Percentiles rank a stretch among this genome's conserved stretches.
Evolutionary conservation across 2,797 vertebrate species (phyloP).

Genomic region (Falco peregrinus): DNA sequence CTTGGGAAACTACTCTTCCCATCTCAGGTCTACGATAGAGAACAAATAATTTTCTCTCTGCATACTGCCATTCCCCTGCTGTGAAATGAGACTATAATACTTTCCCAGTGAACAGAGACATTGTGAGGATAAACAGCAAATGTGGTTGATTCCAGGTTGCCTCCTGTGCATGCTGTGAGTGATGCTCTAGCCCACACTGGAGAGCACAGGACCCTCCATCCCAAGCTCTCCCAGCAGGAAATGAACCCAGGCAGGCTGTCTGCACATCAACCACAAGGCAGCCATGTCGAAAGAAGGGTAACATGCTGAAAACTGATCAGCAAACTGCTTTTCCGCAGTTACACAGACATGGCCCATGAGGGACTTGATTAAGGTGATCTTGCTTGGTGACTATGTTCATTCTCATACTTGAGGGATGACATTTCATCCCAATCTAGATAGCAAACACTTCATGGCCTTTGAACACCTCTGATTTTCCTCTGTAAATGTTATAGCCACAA

Average conservation of each 20-base stretch:
- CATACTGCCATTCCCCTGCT: neutral
- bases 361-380: neutral
- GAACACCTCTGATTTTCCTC: neutral
- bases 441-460: neutral
- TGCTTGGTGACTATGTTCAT: neutral
- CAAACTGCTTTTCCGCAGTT: neutral
- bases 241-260: neutral
- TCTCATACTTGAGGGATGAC: neutral
- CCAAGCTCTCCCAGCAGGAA: neutral
- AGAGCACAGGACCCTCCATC: neutral
- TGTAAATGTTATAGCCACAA: neutral
- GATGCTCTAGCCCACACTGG: neutral
- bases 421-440: neutral
- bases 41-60: neutral
- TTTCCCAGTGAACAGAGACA: neutral
- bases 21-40: neutral
- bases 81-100: neutral
- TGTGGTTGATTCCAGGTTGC: neutral
- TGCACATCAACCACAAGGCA: neutral
- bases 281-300: neutral
- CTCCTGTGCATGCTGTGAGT: neutral
- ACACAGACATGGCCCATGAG: fast-evolving
- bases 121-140: neutral
- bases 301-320: neutral
- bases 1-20: neutral